Base-by-base conservation (phyloP, 2,888 invertebrate species). In the Oscheius myriophilus region DNA sequence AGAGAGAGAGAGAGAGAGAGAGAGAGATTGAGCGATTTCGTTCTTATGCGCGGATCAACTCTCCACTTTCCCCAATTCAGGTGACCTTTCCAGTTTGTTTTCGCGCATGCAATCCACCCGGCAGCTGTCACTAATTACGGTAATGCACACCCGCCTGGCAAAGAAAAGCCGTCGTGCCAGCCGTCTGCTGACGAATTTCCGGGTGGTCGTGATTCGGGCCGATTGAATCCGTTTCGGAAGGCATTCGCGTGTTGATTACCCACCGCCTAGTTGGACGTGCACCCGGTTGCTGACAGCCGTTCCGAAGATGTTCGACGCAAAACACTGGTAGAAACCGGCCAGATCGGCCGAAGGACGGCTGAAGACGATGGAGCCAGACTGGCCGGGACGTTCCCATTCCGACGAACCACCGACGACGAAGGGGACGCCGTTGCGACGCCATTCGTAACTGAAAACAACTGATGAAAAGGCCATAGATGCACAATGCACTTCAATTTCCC, bases 241-340 rank as follows among this genome's bases (percentile, higher is more conserved):
- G 33, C 16, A 12, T 39, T 46, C 25, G 61, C 61, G 46, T 61
- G 61, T 46, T 61, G 61, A 61, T 61, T 61, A 78, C 78, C 54
- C 62, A 87, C 84, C 86, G 53, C 96, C 95, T 88, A 94, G 93
- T 45, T 94, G 90, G 51, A 97, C 93, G 86, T 94, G 93, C n/a
- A 96, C 95, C 0, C 93, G 93, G 88, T 95, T 95, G 9, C 95
- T 94, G 1, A 94, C 93, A 51, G 96, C 95, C 0, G 77, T 84
- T 4, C 88, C 89, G 62, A 81, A 86, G 49, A 81, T 81, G 66
- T 86, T 86, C 26, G 74, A 71, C 1, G 88, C 89, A 72, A 87
- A 86, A 75, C 89, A 89, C 77, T 89, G 88, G 71, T 88, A 89
- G 42, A 87, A 86, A 26, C 74, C 74, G 59, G 76, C 61, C 59